Evolutionary conservation across 2,797 vertebrate genomes (phyloP).

Genomic region (Peromyscus attwateri): DNA sequence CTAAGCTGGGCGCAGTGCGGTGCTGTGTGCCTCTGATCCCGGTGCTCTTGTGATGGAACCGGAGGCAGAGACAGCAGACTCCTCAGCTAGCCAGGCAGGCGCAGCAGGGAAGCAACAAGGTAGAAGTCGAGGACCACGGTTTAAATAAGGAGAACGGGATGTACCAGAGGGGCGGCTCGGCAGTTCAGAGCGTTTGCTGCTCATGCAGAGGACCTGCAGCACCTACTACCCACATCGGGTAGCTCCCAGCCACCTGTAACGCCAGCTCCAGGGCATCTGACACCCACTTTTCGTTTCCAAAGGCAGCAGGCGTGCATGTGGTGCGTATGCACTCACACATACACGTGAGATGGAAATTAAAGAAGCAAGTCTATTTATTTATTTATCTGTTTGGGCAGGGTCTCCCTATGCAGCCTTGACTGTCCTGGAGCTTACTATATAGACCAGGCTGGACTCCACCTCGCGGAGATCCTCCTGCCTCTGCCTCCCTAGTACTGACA

Average conservation of each 20-base stretch:
- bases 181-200: not conserved
- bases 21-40: not conserved
- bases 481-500: not conserved
- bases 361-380: not conserved
- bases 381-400: rapidly evolving
- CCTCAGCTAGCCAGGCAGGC: not conserved
- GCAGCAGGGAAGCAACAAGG: not conserved
- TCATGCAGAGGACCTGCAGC: not conserved
- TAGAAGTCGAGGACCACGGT: too few species aligned
- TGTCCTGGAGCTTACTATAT: not conserved
- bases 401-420: too few species aligned
- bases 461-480: not conserved
- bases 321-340: not conserved
- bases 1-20: not conserved
- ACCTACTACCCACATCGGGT: not conserved
- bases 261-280: not conserved
- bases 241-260: not conserved
- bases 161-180: rapidly evolving
- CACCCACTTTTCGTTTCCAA: not conserved
- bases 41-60: not conserved
- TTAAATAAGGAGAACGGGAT: not conserved
- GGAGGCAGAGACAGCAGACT: not conserved
- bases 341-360: not conserved
- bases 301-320: not conserved
- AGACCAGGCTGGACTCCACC: not conserved